Evolutionary conservation across 2,888 invertebrate species (phyloP).

Genomic region (Pterostichus madidus): DNA sequence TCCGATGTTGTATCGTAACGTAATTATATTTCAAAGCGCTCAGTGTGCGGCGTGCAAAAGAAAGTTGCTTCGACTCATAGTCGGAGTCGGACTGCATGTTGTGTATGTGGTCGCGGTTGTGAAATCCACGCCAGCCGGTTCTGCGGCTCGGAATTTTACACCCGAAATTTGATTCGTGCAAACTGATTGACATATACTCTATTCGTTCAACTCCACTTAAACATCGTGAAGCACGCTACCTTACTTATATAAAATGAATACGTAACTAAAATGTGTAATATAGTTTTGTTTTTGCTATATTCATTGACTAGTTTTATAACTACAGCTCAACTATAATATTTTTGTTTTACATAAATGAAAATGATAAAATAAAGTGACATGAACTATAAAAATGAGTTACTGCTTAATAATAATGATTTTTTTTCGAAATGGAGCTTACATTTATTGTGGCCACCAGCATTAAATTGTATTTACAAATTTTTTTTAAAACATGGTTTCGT

Average conservation of each 20-base stretch:
- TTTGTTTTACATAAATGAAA: too few species aligned
- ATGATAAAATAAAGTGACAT: too few species aligned
- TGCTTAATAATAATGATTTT: too few species aligned
- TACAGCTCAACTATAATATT: too few species aligned
- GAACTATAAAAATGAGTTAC: too few species aligned
- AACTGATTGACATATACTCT: background rate
- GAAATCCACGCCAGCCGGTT: constrained; percentile 18
- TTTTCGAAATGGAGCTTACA: too few species aligned
- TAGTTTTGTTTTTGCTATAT: too few species aligned
- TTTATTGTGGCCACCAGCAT: too few species aligned
- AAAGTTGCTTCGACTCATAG: constrained; percentile 17
- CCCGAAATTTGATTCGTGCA: constrained; percentile 42
- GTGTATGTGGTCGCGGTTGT: constrained; percentile 14
- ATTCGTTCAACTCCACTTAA: background rate
- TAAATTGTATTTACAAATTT: too few species aligned
- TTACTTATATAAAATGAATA: background rate
- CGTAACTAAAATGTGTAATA: too few species aligned
- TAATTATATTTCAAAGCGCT: constrained; percentile 44
- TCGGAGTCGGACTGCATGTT: background rate
- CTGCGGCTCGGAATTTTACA: constrained; percentile 2
- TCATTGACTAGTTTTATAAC: too few species aligned
- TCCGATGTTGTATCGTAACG: constrained; percentile 21
- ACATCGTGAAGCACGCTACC: background rate
- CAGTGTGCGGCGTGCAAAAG: constrained; percentile 28
- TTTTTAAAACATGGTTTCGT: background rate